Evolutionary conservation across 2,888 invertebrate genomes (phyloP).

Genomic region (Acronicta leporina): DNA sequence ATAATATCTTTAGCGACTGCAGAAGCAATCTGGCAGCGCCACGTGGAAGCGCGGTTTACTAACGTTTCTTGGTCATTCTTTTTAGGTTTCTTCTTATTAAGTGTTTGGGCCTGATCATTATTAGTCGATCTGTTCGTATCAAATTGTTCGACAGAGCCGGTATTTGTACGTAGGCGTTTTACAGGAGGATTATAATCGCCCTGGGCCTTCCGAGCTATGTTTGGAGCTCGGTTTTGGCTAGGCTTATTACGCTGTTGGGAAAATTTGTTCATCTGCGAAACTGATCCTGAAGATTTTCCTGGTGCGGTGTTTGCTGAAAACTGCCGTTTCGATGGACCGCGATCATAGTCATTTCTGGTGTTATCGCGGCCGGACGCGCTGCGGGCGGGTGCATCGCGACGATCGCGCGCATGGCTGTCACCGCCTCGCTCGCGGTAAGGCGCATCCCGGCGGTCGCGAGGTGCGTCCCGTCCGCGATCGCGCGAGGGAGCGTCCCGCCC

Average conservation of each 20-base stretch:
- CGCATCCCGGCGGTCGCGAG: conserved; percentile 16
- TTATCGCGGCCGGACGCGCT: conserved; percentile 9
- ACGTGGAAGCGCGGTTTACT: conserved; percentile 15
- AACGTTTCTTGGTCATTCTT: background rate
- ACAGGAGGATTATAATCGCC: conserved; percentile 10
- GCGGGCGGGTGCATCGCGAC: background rate
- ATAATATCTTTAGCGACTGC: conserved; percentile 17
- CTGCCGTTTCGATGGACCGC: conserved; percentile 17
- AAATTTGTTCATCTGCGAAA: conserved; percentile 1
- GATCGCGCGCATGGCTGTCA: background rate
- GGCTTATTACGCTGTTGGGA: conserved; percentile 21
- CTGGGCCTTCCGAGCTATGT: background rate
- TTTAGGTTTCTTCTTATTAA: conserved; percentile 6
- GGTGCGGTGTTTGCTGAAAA: background rate
- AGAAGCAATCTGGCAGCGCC: conserved; percentile 34
- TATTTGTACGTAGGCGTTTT: conserved; percentile 20
- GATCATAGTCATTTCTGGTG: conserved; percentile 22
- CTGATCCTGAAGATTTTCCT: background rate
- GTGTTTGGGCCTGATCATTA: background rate
- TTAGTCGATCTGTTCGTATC: conserved; percentile 1
- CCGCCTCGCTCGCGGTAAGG: conserved; percentile 9
- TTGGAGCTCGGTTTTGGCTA: conserved; percentile 2
- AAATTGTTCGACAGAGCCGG: background rate
- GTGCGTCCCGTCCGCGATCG: conserved; percentile 10
- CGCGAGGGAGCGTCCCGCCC: conserved; percentile 4